phyloP scores from a whole-genome alignment of 2,797 vertebrate species.

The Prunella strophiata region DNA sequence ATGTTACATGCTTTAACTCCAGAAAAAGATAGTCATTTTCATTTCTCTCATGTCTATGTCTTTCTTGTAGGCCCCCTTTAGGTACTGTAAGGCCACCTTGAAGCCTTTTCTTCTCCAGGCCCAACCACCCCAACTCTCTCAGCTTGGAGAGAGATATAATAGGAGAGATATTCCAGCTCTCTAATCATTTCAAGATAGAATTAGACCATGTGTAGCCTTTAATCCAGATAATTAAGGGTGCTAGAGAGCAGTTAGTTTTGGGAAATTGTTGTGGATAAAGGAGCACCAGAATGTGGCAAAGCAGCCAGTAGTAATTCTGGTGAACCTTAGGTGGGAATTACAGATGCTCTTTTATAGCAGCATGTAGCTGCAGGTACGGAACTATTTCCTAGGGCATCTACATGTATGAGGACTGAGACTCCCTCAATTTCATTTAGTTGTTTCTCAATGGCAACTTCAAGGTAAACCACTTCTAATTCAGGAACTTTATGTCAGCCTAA shows the following conservation, averaged over 20 bases:
- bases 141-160: neutral
- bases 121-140: neutral
- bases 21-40: neutral
- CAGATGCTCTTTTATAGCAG: neutral
- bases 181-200: neutral
- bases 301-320: neutral
- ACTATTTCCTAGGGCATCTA: neutral
- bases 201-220: neutral
- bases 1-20: neutral
- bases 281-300: neutral
- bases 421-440: neutral
- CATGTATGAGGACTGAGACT: neutral
- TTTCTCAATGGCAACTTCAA: neutral
- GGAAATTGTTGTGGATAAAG: neutral
- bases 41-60: neutral
- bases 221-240: neutral
- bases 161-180: neutral
- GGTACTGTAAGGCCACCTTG: neutral
- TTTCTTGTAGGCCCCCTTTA: neutral
- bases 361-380: neutral
- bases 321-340: neutral
- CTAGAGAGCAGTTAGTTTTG: neutral
- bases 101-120: neutral
- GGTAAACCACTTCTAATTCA: neutral
- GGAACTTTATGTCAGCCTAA: too few species aligned